Percentiles rank a stretch among this genome's conserved stretches.
These are phyloP conservation scores for Coregonus suidteri DNA, from an alignment of 2,797 vertebrate species.

Conservation along the genomic window DNA sequence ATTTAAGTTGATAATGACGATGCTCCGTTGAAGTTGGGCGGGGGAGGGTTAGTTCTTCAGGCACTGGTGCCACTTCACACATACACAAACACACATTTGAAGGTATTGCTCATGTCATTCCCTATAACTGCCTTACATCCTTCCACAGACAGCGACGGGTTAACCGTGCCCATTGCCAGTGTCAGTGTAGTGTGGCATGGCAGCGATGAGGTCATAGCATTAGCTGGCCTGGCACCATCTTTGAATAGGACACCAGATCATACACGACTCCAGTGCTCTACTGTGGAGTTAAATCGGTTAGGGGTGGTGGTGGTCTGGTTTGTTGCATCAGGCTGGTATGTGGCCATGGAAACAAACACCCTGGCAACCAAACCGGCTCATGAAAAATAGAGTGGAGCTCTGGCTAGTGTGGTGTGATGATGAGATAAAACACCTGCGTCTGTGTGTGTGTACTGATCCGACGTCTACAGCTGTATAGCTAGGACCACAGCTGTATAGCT, in stretches of 20 bases:
- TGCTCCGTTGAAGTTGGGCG: too few species aligned
- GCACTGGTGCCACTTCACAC: neutral
- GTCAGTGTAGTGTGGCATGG: neutral
- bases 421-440: neutral
- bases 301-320: slow-evolving; percentile 55
- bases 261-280: neutral
- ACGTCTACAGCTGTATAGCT: slow-evolving; percentile 35
- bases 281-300: slow-evolving; percentile 12
- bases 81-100: neutral
- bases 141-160: neutral
- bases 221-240: neutral
- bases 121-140: neutral
- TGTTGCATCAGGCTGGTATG: slow-evolving; percentile 70
- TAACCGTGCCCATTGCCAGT: neutral
- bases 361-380: slow-evolving; percentile 69
- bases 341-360: slow-evolving; percentile 82
- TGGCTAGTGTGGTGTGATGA: slow-evolving; percentile 39
- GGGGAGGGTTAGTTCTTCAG: too few species aligned
- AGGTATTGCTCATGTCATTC: neutral
- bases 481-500: slow-evolving; percentile 15
- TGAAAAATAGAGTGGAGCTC: slow-evolving; percentile 62
- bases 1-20: neutral
- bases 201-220: neutral
- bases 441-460: slow-evolving; percentile 43
- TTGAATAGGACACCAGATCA: neutral